Evolutionary conservation across 2,113 vertebrate species (phyloP).

Genomic region (Gallinago media): DNA sequence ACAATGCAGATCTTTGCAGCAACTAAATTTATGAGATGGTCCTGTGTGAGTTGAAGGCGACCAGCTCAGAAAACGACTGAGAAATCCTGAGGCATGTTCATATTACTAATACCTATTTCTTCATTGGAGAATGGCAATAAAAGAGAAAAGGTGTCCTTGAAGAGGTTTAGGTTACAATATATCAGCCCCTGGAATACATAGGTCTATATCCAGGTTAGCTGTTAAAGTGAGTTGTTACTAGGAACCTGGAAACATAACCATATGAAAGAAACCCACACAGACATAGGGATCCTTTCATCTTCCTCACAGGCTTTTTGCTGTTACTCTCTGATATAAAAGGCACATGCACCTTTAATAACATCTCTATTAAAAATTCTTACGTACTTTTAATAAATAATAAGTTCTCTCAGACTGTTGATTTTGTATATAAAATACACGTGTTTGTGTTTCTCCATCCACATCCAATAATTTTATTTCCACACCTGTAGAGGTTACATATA

Average conservation of each 20-base stretch:
- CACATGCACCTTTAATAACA: rapidly evolving
- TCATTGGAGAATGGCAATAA: neutral
- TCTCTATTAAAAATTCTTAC: neutral
- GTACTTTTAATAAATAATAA: neutral
- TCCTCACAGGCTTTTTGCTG: neutral
- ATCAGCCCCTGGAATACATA: neutral
- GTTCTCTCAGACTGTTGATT: neutral
- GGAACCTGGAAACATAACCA: neutral
- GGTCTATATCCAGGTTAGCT: neutral
- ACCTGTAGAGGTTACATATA: rapidly evolving
- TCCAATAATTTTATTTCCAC: neutral
- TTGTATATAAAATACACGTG: neutral
- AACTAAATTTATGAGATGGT: neutral
- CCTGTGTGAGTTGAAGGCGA: neutral
- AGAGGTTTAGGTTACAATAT: neutral
- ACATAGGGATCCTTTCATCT: neutral
- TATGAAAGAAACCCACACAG: neutral
- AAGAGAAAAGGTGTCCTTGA: neutral
- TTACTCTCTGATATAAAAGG: neutral
- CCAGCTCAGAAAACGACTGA: neutral
- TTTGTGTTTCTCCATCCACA: neutral
- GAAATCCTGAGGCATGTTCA: neutral
- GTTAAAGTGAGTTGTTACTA: neutral
- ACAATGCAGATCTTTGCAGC: rapidly evolving
- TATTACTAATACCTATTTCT: neutral